These are phyloP conservation scores for Phrynosoma platyrhinos DNA, from an alignment of 2,113 vertebrate genomes.

Conservation along the genomic window DNA sequence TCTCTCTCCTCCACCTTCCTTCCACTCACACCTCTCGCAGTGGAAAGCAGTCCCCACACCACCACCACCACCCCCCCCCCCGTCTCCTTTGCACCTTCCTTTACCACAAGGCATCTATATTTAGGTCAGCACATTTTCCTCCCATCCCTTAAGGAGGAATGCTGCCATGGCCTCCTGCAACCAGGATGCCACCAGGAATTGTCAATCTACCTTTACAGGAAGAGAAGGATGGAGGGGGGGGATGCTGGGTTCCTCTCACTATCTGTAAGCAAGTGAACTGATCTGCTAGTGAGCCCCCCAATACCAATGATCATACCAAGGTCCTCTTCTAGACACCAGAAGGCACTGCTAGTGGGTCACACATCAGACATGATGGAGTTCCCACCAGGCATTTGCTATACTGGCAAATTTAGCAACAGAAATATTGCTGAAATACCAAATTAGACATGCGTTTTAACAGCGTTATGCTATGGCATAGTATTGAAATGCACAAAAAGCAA, in stretches of 20 bases:
- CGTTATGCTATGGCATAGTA: not conserved
- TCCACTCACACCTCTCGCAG: not conserved
- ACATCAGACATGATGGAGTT: too few species aligned
- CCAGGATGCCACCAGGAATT: not conserved
- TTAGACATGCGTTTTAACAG: not conserved
- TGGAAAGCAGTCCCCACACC: not conserved
- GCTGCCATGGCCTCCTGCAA: not conserved
- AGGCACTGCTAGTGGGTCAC: not conserved
- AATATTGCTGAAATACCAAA: not conserved
- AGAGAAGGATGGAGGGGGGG: not conserved
- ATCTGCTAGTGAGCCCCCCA: not conserved
- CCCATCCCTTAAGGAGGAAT: constrained; percentile 18
- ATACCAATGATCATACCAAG: not conserved
- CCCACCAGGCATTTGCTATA: not conserved
- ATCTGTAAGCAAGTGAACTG: not conserved
- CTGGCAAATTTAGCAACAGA: too few species aligned
- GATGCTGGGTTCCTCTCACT: not conserved
- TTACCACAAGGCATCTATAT: constrained; percentile 16
- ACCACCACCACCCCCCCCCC: not conserved
- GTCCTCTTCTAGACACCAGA: not conserved
- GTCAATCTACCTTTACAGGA: constrained; percentile 8
- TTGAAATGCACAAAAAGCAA: not conserved
- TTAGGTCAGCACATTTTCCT: constrained; percentile 18
- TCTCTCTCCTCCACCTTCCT: not conserved
- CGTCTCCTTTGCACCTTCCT: not conserved